Percentiles rank a stretch among this genome's conserved stretches.
These are phyloP conservation scores for Oplegnathus fasciatus DNA, from an alignment of 2,113 vertebrate genomes.

Conservation along the genomic window DNA sequence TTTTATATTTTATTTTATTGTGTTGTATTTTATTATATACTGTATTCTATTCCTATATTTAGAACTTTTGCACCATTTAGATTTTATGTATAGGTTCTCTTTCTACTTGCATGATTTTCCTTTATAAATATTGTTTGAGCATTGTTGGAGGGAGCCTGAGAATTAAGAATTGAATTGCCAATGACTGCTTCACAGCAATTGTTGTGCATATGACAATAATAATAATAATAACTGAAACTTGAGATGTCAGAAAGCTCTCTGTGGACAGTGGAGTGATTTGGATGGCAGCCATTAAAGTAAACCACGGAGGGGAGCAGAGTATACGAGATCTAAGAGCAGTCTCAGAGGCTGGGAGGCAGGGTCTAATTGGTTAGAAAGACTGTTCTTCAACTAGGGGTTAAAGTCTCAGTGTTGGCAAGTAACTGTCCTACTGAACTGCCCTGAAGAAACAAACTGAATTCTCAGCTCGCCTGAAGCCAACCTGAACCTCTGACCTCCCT, in stretches of 20 bases:
- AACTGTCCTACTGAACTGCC: not conserved
- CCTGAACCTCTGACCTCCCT: slow-evolving; percentile 2
- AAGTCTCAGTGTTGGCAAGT: slow-evolving; percentile 8
- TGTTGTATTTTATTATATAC: too few species aligned
- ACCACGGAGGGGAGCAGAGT: not conserved
- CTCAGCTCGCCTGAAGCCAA: not conserved
- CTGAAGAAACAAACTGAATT: slow-evolving; percentile 1
- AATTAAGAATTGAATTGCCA: too few species aligned
- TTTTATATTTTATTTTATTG: too few species aligned
- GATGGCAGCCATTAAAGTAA: slow-evolving; percentile 15
- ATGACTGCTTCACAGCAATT: too few species aligned
- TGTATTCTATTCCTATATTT: too few species aligned
- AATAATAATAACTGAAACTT: too few species aligned
- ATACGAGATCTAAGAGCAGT: not conserved
- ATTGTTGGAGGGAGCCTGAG: too few species aligned
- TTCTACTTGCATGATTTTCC: too few species aligned
- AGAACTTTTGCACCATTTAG: too few species aligned
- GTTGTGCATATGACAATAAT: too few species aligned
- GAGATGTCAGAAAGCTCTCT: slow-evolving; percentile 24
- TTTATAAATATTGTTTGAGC: too few species aligned
- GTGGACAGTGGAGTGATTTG: not conserved
- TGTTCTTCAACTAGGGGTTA: not conserved
- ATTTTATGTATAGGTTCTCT: too few species aligned
- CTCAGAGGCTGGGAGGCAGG: not conserved
- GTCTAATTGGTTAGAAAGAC: slow-evolving; percentile 11